Evolutionary conservation across 2,113 vertebrate genomes (phyloP).

Genomic region (Butorides virescens): DNA sequence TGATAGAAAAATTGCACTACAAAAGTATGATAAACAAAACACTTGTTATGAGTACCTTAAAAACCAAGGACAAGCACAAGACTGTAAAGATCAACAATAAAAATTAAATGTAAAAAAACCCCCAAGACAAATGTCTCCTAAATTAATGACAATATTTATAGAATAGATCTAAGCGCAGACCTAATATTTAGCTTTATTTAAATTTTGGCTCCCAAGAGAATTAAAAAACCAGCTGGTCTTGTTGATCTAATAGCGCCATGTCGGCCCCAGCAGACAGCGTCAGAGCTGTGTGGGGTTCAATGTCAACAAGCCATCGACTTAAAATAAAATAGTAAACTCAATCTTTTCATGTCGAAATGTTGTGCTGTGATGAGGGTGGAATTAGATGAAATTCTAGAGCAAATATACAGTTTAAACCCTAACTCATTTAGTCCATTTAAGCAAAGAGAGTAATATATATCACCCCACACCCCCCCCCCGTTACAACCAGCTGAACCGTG

Average conservation of each 20-base stretch:
- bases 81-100: conserved; percentile 54
- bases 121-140: conserved; percentile 51
- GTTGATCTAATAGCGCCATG: conserved; percentile 76
- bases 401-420: conserved; percentile 50
- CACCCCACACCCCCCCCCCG: background rate
- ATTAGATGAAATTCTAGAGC: conserved; percentile 56
- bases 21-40: conserved; percentile 40
- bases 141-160: conserved; percentile 77
- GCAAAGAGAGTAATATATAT: background rate
- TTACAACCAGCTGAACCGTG: background rate
- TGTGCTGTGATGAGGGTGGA: conserved; percentile 50
- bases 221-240: conserved; percentile 76
- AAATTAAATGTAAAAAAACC: conserved; percentile 21
- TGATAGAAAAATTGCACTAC: conserved; percentile 17
- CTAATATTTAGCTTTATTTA: conserved; percentile 83
- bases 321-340: background rate
- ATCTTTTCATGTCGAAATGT: conserved; percentile 48
- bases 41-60: conserved; percentile 33
- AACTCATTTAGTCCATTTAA: background rate
- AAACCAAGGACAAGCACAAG: conserved; percentile 30
- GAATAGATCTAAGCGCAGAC: conserved; percentile 76
- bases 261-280: conserved; percentile 44
- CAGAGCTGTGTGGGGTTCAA: conserved; percentile 67
- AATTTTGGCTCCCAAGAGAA: conserved; percentile 79
- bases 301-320: conserved; percentile 68